Conservation (phyloP, 2,113 vertebrate genomes). For the Prolemur simus region DNA sequence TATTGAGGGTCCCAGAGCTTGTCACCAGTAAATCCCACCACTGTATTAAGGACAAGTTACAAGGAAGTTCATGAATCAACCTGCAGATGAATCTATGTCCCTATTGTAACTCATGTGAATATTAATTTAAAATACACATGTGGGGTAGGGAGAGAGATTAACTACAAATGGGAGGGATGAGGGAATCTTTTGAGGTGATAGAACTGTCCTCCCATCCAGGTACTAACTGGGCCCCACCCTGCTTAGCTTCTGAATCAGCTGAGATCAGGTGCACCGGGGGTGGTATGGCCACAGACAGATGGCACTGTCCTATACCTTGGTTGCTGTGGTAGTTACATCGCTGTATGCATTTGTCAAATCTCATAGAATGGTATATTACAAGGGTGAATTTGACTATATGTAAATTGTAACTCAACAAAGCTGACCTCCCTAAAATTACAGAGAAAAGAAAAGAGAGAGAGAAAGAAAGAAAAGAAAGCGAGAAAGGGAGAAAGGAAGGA, state of each 20-base stretch:
- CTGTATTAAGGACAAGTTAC: neutral
- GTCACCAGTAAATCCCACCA: neutral
- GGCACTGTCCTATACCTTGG: neutral
- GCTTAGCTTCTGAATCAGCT: too few species aligned
- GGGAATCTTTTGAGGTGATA: neutral
- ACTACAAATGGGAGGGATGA: neutral
- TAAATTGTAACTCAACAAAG: neutral
- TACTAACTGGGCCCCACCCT: too few species aligned
- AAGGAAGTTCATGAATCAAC: neutral
- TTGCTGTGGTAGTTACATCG: neutral
- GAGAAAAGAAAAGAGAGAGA: neutral
- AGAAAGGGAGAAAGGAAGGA: too few species aligned
- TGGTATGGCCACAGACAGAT: neutral
- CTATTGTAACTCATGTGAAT: neutral
- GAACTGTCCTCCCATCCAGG: neutral
- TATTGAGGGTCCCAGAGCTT: neutral
- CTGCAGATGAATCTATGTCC: neutral
- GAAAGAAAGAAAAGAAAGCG: too few species aligned
- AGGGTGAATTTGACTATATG: neutral
- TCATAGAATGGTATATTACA: neutral
- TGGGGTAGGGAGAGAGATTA: neutral
- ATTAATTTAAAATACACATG: neutral
- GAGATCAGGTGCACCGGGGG: too few species aligned
- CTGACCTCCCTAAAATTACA: neutral
- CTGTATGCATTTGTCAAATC: neutral